Evolutionary conservation across 2,797 vertebrate genomes (phyloP).

Genomic region (Sebastes vulpes): DNA sequence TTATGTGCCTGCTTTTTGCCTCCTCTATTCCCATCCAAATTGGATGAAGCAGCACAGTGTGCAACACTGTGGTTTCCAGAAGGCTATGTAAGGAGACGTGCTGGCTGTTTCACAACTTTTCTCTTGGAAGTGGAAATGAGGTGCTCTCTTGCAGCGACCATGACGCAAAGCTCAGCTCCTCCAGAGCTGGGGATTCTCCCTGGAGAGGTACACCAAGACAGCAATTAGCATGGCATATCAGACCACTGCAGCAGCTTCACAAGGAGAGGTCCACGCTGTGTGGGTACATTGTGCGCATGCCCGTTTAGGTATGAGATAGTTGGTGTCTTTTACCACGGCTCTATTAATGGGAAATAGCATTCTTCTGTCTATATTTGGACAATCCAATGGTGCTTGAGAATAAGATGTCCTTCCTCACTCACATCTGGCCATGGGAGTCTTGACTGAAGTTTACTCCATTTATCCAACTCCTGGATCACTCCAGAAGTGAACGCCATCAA

Average conservation of each 20-base stretch:
- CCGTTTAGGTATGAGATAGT: background rate
- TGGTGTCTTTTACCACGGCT: background rate
- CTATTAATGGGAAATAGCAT: background rate
- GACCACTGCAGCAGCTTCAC: constrained; percentile 69
- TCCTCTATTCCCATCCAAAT: constrained; percentile 73
- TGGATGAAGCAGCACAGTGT: constrained; percentile 74
- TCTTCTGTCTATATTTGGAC: constrained; percentile 19
- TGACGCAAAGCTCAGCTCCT: constrained; percentile 73
- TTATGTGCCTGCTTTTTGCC: constrained; percentile 42
- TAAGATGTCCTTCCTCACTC: constrained; percentile 7
- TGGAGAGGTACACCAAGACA: constrained; percentile 77
- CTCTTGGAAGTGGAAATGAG: constrained; percentile 85
- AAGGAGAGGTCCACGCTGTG: constrained; percentile 58
- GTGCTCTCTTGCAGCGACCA: constrained; percentile 72
- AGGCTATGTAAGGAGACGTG: constrained; percentile 56
- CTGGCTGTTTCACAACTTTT: constrained; percentile 74
- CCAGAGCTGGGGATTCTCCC: constrained; percentile 74
- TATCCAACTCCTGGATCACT: background rate
- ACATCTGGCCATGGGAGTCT: constrained; percentile 11
- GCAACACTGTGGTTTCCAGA: constrained; percentile 57
- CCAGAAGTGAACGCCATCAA: constrained; percentile 12
- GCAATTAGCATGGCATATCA: constrained; percentile 82
- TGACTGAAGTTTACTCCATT: constrained; percentile 15
- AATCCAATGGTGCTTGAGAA: constrained; percentile 8
- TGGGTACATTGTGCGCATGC: constrained; percentile 1